Evolutionary conservation across 2,113 vertebrate species (phyloP).

Genomic region (Corvus hawaiiensis): DNA sequence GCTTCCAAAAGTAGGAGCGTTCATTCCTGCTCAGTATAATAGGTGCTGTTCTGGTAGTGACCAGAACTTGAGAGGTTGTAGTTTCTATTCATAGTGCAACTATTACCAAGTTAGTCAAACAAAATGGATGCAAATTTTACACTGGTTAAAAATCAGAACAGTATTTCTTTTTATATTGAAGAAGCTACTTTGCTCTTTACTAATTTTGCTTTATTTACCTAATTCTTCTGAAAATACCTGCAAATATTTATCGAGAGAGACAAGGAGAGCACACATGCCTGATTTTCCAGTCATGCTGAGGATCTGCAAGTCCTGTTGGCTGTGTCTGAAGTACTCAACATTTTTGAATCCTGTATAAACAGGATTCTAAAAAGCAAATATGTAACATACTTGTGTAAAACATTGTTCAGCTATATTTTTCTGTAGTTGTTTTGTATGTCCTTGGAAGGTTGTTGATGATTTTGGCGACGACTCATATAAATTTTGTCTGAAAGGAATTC

Average conservation of each 20-base stretch:
- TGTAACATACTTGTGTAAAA: not conserved
- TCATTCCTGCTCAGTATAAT: not conserved
- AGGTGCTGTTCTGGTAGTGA: not conserved
- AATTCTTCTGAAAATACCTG: not conserved
- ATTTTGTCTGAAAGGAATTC: not conserved
- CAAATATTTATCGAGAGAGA: not conserved
- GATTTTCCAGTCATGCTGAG: not conserved
- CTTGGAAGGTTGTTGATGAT: not conserved
- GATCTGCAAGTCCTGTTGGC: not conserved
- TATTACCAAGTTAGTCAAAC: not conserved
- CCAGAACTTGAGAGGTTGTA: not conserved
- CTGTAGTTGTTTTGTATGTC: not conserved
- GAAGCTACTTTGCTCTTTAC: not conserved
- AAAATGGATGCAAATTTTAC: not conserved
- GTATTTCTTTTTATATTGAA: not conserved
- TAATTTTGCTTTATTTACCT: not conserved
- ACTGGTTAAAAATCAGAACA: not conserved
- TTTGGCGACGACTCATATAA: not conserved
- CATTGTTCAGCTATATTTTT: not conserved
- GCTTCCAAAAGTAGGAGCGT: not conserved
- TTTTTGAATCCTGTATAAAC: not conserved
- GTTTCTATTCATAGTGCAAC: not conserved
- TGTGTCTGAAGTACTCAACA: not conserved
- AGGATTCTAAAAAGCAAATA: not conserved
- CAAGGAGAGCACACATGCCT: not conserved